Evolutionary conservation across 1,140 invertebrate species (phyloP).

Genomic region (Portunus trituberculatus): DNA sequence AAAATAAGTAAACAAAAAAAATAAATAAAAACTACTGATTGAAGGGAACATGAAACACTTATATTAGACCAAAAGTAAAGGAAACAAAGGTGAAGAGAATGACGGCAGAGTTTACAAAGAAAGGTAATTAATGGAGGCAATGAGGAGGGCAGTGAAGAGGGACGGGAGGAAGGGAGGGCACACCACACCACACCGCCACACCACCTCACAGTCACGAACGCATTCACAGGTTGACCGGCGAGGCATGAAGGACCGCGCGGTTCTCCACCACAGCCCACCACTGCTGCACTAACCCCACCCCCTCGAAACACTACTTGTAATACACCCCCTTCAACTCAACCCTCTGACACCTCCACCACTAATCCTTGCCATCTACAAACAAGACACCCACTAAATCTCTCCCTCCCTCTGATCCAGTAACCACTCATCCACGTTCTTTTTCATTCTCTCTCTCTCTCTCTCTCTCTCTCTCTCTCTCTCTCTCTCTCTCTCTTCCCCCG

Average conservation of each 20-base stretch:
- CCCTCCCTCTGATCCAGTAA: no score
- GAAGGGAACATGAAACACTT: no score
- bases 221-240: not conserved
- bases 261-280: not conserved
- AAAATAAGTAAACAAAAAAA: no score
- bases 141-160: not conserved
- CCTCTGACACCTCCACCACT: no score
- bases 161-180: not conserved
- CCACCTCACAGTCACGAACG: not conserved
- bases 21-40: no score
- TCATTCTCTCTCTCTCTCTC: not conserved
- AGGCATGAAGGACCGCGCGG: not conserved
- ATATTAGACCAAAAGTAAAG: no score
- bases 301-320: no score
- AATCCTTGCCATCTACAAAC: no score
- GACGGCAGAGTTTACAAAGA: not conserved
- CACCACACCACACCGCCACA: not conserved
- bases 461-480: not conserved
- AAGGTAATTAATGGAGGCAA: not conserved
- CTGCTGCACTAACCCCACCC: no score
- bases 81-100: not conserved
- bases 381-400: no score
- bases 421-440: no score
- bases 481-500: not conserved
- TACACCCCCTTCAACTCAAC: no score